Conservation (phyloP, 2,888 invertebrate species). For the Chrysomela aeneicollis region DNA sequence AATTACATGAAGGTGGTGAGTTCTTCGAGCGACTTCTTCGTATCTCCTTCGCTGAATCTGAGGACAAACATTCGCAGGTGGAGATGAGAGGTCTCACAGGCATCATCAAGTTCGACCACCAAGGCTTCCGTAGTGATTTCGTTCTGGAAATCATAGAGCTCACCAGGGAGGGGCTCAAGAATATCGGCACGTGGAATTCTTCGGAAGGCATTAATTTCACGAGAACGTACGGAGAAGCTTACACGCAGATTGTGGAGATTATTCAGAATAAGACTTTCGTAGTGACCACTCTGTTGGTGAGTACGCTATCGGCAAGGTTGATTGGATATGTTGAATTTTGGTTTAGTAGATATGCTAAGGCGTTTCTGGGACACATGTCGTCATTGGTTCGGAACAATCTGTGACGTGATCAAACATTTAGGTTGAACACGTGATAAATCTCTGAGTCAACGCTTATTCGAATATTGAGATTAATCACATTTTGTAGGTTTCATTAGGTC, state of each 20-base stretch:
- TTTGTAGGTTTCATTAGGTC: too few species aligned
- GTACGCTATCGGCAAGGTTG: constrained; percentile 52
- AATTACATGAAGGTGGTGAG: constrained; percentile 97
- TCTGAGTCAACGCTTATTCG: too few species aligned
- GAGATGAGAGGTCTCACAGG: constrained; percentile 94
- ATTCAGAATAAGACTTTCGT: constrained; percentile 91
- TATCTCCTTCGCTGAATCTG: too few species aligned
- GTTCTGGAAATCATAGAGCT: constrained; percentile 91
- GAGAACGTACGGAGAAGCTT: constrained; percentile 83
- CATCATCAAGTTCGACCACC: constrained; percentile 91
- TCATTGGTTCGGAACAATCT: too few species aligned
- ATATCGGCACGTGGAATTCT: constrained; percentile 89
- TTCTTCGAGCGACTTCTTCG: constrained; percentile 41
- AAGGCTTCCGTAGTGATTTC: constrained; percentile 92
- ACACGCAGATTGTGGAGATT: constrained; percentile 87
- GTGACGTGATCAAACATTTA: too few species aligned
- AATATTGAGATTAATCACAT: too few species aligned
- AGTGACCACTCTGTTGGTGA: constrained; percentile 91
- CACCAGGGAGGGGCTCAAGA: constrained; percentile 81
- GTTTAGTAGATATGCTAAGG: background rate
- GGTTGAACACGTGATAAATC: too few species aligned
- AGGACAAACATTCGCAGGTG: too few species aligned
- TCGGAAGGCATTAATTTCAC: constrained; percentile 89
- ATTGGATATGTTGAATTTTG: background rate
- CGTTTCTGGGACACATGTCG: too few species aligned